Evolutionary conservation across 2,888 invertebrate genomes (phyloP).

Genomic region (Parthenolecanium corni): DNA sequence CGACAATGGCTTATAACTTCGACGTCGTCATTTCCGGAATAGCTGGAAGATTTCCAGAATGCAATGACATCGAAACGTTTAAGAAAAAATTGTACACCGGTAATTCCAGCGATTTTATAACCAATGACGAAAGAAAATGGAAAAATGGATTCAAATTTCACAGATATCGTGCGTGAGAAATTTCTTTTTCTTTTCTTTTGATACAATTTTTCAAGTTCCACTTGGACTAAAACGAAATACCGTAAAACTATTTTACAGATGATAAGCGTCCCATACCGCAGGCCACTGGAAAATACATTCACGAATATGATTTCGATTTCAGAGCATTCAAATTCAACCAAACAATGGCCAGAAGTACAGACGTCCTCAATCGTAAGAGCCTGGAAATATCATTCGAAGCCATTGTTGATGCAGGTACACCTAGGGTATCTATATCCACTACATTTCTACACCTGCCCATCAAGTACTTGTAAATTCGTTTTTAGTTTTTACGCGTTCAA

Average conservation of each 20-base stretch:
- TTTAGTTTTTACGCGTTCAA: too few species aligned
- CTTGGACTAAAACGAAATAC: too few species aligned
- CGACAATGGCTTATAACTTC: too few species aligned
- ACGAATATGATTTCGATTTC: constrained; percentile 39
- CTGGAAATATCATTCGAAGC: constrained; percentile 42
- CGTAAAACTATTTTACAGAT: too few species aligned
- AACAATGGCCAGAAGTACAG: constrained; percentile 41
- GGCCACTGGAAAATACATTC: constrained; percentile 38
- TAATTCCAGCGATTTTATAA: constrained; percentile 22
- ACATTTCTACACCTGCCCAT: too few species aligned
- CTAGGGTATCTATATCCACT: too few species aligned
- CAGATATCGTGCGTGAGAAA: neutral
- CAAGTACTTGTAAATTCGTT: too few species aligned
- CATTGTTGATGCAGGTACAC: constrained; percentile 43
- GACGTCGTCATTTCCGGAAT: constrained; percentile 43
- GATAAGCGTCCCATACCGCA: too few species aligned
- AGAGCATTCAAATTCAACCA: constrained; percentile 43
- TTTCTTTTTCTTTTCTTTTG: neutral
- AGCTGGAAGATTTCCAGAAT: constrained; percentile 48
- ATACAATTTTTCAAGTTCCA: neutral
- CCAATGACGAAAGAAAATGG: constrained; percentile 30
- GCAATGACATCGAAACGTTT: constrained; percentile 48
- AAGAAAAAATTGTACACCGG: constrained; percentile 43
- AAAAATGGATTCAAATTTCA: constrained; percentile 15
- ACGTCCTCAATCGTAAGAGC: constrained; percentile 41